phyloP scores from a whole-genome alignment of 2,888 invertebrate genomes.

The Melanargia galathea region DNA sequence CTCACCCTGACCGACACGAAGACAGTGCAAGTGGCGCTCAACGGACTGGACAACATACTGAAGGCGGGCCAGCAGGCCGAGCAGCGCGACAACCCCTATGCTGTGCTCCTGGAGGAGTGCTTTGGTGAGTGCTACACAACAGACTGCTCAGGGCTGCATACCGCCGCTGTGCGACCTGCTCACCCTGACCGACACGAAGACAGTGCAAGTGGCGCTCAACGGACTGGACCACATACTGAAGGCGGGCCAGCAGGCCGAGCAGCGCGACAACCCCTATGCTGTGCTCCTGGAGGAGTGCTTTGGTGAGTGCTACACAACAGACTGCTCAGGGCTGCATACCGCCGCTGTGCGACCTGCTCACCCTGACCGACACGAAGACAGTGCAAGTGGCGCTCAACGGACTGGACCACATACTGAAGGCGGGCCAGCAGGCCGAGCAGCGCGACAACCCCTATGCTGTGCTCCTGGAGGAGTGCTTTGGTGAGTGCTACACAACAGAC shows the following conservation, averaged over 20 bases:
- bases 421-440: slow-evolving; percentile 92
- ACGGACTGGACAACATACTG: slow-evolving; percentile 97
- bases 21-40: slow-evolving; percentile 97
- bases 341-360: slow-evolving; percentile 95
- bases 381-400: slow-evolving; percentile 92
- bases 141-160: slow-evolving; percentile 32
- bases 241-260: too few species aligned
- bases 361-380: slow-evolving; percentile 94
- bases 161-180: slow-evolving; percentile 96
- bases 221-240: too few species aligned
- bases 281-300: too few species aligned
- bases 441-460: slow-evolving; percentile 95
- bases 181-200: slow-evolving; percentile 86
- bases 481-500: slow-evolving; percentile 79
- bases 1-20: slow-evolving; percentile 96
- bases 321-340: slow-evolving; percentile 71
- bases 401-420: slow-evolving; percentile 88
- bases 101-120: slow-evolving; percentile 96
- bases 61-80: slow-evolving; percentile 93
- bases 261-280: too few species aligned
- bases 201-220: slow-evolving; percentile 47
- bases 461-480: slow-evolving; percentile 96
- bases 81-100: slow-evolving; percentile 92
- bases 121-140: slow-evolving; percentile 85
- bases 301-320: slow-evolving; percentile 57